These are phyloP conservation scores for Bettongia penicillata DNA, from an alignment of 2,113 vertebrate species.

Conservation along the genomic window DNA sequence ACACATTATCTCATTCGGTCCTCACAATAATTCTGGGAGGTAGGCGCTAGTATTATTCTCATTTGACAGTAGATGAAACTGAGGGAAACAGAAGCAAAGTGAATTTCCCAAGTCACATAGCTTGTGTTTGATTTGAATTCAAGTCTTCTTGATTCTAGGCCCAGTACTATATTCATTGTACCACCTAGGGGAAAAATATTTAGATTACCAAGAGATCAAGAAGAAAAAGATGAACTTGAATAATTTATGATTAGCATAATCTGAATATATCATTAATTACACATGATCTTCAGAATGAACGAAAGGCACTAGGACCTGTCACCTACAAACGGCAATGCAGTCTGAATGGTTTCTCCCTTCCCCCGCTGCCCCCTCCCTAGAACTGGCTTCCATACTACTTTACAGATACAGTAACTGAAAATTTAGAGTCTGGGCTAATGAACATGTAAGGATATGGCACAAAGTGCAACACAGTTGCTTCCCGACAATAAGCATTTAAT, in stretches of 20 bases:
- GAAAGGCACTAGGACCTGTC: slow-evolving; percentile 37
- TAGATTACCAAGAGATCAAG: slow-evolving; percentile 6
- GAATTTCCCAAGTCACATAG: not conserved
- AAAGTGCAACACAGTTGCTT: slow-evolving; percentile 50
- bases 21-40: not conserved
- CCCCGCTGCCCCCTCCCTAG: not conserved
- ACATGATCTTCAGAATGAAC: slow-evolving; percentile 67
- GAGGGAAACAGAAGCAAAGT: not conserved
- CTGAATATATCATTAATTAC: slow-evolving; percentile 31
- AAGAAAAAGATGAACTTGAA: slow-evolving; percentile 26
- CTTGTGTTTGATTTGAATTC: not conserved
- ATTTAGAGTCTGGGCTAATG: slow-evolving; percentile 62
- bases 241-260: slow-evolving; percentile 11
- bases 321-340: slow-evolving; percentile 52
- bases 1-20: not conserved
- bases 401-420: slow-evolving; percentile 60
- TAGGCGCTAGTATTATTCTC: not conserved
- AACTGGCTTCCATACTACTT: slow-evolving; percentile 12
- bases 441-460: slow-evolving; percentile 55
- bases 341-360: not conserved
- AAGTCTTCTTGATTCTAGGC: not conserved
- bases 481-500: slow-evolving; percentile 79
- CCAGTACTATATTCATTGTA: not conserved
- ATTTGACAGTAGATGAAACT: slow-evolving; percentile 10
- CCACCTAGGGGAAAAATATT: not conserved